Evolutionary conservation across 1,140 invertebrate genomes (phyloP).

Genomic region (Melanaphis sacchari): DNA sequence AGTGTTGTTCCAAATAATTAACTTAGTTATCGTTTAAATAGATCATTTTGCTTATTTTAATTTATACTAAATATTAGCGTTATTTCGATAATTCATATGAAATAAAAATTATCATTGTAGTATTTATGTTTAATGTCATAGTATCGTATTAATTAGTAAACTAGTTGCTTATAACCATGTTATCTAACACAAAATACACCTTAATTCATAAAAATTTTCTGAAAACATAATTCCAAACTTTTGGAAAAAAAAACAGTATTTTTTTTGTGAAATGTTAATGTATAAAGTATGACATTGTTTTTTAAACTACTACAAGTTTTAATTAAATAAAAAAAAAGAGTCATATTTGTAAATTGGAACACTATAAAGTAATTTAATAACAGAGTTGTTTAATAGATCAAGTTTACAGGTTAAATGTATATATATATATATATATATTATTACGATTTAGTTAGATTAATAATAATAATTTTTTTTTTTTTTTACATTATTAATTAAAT

Average conservation of each 20-base stretch:
- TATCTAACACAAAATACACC: not conserved
- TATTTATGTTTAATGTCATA: not conserved
- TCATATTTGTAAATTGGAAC: not conserved
- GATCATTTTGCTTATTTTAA: not conserved
- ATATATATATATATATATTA: no score
- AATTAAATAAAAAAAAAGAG: not conserved
- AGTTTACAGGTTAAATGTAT: not conserved
- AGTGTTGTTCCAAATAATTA: no score
- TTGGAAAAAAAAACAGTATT: not conserved
- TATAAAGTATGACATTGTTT: not conserved
- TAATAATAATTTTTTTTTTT: no score
- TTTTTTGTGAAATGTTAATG: not conserved
- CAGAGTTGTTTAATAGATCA: not conserved
- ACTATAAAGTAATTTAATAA: not conserved
- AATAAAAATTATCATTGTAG: not conserved
- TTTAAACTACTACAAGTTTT: not conserved
- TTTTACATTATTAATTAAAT: not conserved
- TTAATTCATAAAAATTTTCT: not conserved
- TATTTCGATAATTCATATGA: not conserved
- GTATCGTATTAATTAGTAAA: not conserved
- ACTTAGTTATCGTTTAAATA: no score
- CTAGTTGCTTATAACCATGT: not conserved
- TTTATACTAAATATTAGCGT: not conserved
- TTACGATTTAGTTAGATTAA: not conserved
- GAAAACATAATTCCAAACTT: not conserved